Percentiles rank a stretch among this genome's conserved stretches.
Conservation (phyloP, 2,113 vertebrate genomes). For the Ondatra zibethicus region DNA sequence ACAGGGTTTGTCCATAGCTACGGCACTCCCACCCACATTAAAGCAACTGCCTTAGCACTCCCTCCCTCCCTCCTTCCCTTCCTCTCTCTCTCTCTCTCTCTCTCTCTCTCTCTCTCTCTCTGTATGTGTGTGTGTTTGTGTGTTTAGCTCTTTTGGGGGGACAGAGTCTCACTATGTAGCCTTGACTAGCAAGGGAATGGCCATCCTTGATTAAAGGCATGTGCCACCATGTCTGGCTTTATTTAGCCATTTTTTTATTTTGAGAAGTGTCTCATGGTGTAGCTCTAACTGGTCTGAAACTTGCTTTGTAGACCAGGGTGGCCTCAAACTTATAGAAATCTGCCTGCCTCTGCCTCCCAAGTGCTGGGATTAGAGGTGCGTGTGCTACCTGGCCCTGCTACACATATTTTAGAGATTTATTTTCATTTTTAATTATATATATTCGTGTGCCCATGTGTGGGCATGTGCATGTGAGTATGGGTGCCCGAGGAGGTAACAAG, state of each 20-base stretch:
- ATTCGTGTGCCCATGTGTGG: not conserved
- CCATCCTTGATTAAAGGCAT: not conserved
- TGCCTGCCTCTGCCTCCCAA: not conserved
- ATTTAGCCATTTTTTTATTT: not conserved
- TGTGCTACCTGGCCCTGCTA: not conserved
- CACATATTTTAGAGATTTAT: not conserved
- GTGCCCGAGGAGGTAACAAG: not conserved
- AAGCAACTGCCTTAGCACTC: not conserved
- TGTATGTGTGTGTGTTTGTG: not conserved
- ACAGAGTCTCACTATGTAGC: not conserved
- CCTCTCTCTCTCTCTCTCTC: not conserved
- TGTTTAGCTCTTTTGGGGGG: not conserved
- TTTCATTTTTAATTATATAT: not conserved
- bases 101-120: no score
- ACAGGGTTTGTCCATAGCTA: not conserved
- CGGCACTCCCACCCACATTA: not conserved
- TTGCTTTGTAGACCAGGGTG: not conserved
- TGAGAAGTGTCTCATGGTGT: not conserved
- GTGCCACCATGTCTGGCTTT: not conserved
- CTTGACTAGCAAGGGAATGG: not conserved
- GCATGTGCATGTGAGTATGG: not conserved
- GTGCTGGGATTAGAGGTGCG: not conserved
- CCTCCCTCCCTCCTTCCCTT: rapidly evolving
- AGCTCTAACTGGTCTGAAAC: not conserved
- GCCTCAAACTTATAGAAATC: not conserved